phyloP scores from a whole-genome alignment of 2,888 invertebrate species.

The Apocheima hispidaria region DNA sequence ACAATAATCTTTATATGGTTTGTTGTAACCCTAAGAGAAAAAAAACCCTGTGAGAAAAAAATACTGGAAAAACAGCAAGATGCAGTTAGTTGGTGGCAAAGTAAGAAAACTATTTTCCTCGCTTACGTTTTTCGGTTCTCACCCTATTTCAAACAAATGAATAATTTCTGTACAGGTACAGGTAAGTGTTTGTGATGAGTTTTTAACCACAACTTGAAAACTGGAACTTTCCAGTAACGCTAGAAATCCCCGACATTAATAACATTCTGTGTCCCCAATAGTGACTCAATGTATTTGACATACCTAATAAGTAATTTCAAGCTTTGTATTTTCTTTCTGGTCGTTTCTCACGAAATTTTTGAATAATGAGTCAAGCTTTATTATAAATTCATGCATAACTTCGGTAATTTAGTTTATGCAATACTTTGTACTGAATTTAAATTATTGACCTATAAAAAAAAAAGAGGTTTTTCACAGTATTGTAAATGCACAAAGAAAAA shows the following conservation, averaged over 20 bases:
- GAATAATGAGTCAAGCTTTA: background rate
- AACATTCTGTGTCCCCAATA: too few species aligned
- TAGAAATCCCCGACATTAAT: background rate
- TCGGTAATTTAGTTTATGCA: background rate
- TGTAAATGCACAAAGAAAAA: background rate
- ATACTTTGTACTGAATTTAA: background rate
- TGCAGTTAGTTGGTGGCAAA: background rate
- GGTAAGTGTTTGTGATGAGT: conserved; percentile 1
- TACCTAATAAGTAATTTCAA: too few species aligned
- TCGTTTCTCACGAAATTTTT: background rate
- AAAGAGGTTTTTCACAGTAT: background rate
- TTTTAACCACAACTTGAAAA: conserved; percentile 1
- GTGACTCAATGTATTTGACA: conserved; percentile 1
- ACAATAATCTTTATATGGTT: too few species aligned
- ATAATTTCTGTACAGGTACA: background rate
- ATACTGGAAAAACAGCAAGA: background rate
- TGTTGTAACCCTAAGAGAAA: too few species aligned
- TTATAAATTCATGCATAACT: background rate
- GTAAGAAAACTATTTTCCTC: background rate
- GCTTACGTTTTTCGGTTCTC: background rate
- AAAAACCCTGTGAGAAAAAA: background rate
- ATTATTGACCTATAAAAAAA: conserved; percentile 1
- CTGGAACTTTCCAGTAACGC: background rate
- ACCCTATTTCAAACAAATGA: background rate
- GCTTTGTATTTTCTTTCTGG: conserved; percentile 7